Evolutionary conservation across 2,113 vertebrate species (phyloP).

Genomic region (Perccottus glenii): DNA sequence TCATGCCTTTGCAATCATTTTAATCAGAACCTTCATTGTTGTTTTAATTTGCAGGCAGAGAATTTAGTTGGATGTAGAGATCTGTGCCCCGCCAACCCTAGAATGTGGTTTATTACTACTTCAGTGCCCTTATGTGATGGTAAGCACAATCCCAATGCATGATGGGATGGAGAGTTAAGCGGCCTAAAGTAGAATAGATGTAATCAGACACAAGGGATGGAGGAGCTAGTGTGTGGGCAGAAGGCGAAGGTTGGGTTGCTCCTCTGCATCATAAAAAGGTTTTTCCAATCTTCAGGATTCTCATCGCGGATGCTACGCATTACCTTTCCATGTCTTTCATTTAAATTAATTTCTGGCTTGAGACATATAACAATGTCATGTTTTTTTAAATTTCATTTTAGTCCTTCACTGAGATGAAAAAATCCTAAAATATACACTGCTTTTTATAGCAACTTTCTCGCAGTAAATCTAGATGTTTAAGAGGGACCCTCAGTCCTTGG

Average conservation of each 20-base stretch:
- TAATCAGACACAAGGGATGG: slow-evolving; percentile 70
- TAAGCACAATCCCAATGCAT: slow-evolving; percentile 35
- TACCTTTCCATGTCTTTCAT: slow-evolving; percentile 69
- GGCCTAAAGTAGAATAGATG: slow-evolving; percentile 67
- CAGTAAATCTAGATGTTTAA: slow-evolving; percentile 28
- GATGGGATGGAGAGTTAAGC: slow-evolving; percentile 49
- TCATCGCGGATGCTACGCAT: slow-evolving; percentile 66
- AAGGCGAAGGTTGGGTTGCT: slow-evolving; percentile 44
- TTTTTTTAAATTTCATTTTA: slow-evolving; percentile 43
- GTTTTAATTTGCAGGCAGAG: slow-evolving; percentile 14
- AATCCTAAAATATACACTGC: slow-evolving; percentile 35
- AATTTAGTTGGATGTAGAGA: slow-evolving; percentile 17
- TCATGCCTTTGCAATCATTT: slow-evolving; percentile 17
- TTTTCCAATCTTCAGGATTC: slow-evolving; percentile 63
- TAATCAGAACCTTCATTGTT: slow-evolving; percentile 18
- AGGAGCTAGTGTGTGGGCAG: slow-evolving; percentile 44
- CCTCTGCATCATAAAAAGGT: slow-evolving; percentile 74
- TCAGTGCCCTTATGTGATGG: slow-evolving; percentile 33
- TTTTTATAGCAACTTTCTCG: slow-evolving; percentile 14
- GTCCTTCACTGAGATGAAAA: slow-evolving; percentile 39
- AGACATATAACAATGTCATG: slow-evolving; percentile 44
- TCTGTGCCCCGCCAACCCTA: slow-evolving; percentile 16
- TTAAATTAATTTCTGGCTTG: slow-evolving; percentile 63
- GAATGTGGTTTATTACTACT: slow-evolving; percentile 27
- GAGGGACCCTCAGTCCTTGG: slow-evolving; percentile 13